Evolutionary conservation across 2,113 vertebrate genomes (phyloP), one percentile per base, ranked within the genome.

Genomic region (Mobula birostris): DNA sequence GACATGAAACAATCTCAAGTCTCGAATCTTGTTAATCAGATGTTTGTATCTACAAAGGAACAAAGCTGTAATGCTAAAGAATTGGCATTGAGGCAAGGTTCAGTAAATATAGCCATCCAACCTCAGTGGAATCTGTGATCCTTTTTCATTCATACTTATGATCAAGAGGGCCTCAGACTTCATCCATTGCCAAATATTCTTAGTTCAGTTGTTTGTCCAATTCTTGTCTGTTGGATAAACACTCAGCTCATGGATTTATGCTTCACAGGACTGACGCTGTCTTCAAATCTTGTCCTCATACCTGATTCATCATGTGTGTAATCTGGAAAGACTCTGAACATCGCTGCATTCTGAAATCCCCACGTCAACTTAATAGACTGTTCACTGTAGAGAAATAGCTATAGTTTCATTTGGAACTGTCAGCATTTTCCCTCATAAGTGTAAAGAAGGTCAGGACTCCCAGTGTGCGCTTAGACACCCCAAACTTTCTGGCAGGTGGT

Each of bases 141-240:
- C 66, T 66, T 90, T 66, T 90, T 90, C 85, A 90, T 90, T 66
- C 61, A 66, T 66, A 66, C 66, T 63, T 90, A 29, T 90, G 85
- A n/a, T 90, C 66, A 61, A 87, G 61, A 8, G 85, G 85, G 61
- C 85, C 61, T 68, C 85, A 68, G 61, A 66, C 29, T 12, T n/a
- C n/a, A 32, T 90, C 32, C 85, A 0, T 90, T 90, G 85, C 83
- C 83, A 63, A 88, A 63, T 40, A n/a, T 29, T 88, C 63, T 63
- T 12, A 88, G 48, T 19, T 32, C 32, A n/a, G n/a, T 90, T 63
- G 12, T 66, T 32, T 27, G n/a, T n/a, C 15, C 66, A 66, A 90
- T 32, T 32, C 29, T 90, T 68, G 83, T 32, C 58, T 29, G 83
- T 88, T 9, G 11, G 82, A 85, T 21, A 48, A 85, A 85, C 24